Conservation (phyloP, 2,888 invertebrate species). For the Oscheius sp. region DNA sequence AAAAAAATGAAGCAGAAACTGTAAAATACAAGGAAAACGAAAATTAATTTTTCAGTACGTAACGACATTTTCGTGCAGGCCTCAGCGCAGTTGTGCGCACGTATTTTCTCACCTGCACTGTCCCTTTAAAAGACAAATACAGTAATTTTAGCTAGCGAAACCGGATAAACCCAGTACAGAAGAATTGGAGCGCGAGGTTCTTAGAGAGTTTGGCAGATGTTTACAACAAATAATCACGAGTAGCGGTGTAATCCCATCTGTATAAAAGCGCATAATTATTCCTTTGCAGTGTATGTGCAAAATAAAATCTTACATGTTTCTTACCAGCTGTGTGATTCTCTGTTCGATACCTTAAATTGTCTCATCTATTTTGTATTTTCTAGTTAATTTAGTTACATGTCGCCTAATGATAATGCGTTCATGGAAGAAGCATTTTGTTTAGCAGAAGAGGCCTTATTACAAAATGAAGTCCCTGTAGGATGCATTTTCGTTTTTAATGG, state of each 20-base stretch:
- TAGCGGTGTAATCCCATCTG: constrained; percentile 71
- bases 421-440: constrained; percentile 65
- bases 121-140: no score
- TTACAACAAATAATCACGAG: constrained; percentile 90
- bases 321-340: not conserved
- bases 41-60: no score
- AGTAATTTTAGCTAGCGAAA: constrained; percentile 16
- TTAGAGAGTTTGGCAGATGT: constrained; percentile 94
- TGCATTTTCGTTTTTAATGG: constrained; percentile 82
- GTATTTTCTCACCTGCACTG: no score
- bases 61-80: no score
- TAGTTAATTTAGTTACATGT: not conserved
- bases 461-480: constrained; percentile 95
- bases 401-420: constrained; percentile 22
- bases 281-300: no score
- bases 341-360: not conserved
- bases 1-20: no score
- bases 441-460: constrained; percentile 83
- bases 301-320: not conserved
- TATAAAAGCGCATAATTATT: constrained; percentile 9
- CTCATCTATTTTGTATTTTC: not conserved
- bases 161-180: constrained; percentile 12
- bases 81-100: no score
- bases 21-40: no score
- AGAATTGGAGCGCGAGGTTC: constrained; percentile 81